Evolutionary conservation across 2,797 vertebrate genomes (phyloP), one percentile per base, ranked within the genome.

Genomic region (Rousettus madagascariensis): DNA sequence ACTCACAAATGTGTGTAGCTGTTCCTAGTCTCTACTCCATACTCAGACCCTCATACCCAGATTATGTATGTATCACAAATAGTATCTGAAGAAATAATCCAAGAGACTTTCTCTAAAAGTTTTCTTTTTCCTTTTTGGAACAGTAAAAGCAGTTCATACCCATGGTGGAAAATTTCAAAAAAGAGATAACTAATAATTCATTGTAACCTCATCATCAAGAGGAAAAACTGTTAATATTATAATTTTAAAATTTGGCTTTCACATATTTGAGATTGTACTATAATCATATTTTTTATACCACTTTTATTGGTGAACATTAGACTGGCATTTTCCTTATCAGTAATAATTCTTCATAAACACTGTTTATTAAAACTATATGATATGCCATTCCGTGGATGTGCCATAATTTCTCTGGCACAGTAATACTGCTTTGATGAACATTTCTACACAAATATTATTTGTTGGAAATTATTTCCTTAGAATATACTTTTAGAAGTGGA

Each of bases 161-260:
- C 4, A 9, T 68, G 83, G 30, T 86, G 38, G 15, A n/a, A 51
- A 30, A 24, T 51, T 38, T 17, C 6, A 11, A 33, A 66, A 63
- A 57, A 61, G 26, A 53, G 26, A 17, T 68, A 53, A 75, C 26
- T 65, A 71, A 46, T 38, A 71, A 82, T 61, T 87, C 57, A 41
- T 20, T 84, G 15, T 91, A 83, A 91, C 78, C 28, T 17, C 33
- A 30, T 63, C 38, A 46, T 51, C 22, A 85, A 46, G 15, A 86
- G 28, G 33, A 80, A 90, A 83, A 94, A 49, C 1, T 79, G 10
- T 88, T 89, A 28, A 13, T 55, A 5, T 28, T 28, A 36, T 68
- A 38, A 80, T 90, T 83, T 87, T 46, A 94, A 75, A 86, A 38
- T 72, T 69, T 86, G n/a, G 75, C 63, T 94, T 74, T 91, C 68